Evolutionary conservation across 2,797 vertebrate species (phyloP).

Genomic region (Gymnoscopelus microlampas): DNA sequence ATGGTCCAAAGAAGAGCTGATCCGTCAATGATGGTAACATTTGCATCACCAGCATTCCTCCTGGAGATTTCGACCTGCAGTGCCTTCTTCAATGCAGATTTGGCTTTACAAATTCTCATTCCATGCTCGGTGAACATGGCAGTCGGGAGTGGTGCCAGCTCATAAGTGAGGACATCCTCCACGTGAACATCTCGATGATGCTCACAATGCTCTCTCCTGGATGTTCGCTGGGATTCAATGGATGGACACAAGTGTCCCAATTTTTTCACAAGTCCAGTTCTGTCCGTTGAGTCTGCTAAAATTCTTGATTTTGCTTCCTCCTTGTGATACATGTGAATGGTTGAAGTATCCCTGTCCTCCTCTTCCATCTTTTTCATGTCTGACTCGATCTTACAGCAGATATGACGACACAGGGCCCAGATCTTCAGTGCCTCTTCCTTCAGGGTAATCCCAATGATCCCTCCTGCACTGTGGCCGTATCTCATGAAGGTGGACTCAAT

Average conservation of each 20-base stretch:
- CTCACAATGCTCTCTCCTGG: background rate
- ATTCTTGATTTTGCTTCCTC: constrained; percentile 4
- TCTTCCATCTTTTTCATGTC: too few relatives aligned
- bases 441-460: constrained; percentile 10
- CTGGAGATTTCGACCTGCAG: background rate
- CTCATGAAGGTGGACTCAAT: background rate
- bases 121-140: constrained; percentile 4
- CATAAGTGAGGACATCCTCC: constrained; percentile 9
- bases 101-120: constrained; percentile 1
- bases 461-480: background rate
- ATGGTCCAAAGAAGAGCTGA: too few relatives aligned
- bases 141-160: constrained; percentile 13
- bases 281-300: constrained; percentile 4
- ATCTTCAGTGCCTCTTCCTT: constrained; percentile 9
- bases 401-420: constrained; percentile 3
- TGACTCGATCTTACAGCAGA: constrained; percentile 9
- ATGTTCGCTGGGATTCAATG: background rate
- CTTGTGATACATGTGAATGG: constrained; percentile 6
- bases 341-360: background rate
- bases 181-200: constrained; percentile 2
- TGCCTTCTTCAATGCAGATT: background rate
- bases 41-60: background rate
- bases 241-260: background rate
- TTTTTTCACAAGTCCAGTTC: background rate
- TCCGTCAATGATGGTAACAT: background rate